Evolutionary conservation across 2,797 vertebrate species (phyloP).

Genomic region (Corythornis leucogaster): DNA sequence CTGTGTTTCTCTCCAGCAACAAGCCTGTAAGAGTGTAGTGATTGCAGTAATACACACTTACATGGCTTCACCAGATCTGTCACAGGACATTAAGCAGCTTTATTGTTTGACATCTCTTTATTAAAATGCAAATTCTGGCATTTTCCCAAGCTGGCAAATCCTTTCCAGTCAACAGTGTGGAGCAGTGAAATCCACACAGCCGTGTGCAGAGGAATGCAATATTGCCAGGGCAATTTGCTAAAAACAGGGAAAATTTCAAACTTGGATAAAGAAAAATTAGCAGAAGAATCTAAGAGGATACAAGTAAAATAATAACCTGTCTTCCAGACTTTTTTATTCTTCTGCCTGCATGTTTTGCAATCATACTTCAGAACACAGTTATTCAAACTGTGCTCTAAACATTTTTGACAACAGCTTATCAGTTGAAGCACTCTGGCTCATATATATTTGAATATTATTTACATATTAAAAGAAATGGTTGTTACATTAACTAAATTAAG

Average conservation of each 20-base stretch:
- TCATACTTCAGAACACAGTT: neutral
- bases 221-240: neutral
- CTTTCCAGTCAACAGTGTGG: neutral
- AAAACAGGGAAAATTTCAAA: slow-evolving; percentile 19
- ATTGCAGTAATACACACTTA: neutral
- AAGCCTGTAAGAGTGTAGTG: neutral
- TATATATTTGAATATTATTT: neutral
- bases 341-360: neutral
- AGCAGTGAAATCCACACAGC: neutral
- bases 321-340: neutral
- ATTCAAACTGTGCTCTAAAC: neutral
- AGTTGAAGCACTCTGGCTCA: neutral
- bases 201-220: neutral
- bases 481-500: neutral
- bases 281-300: neutral
- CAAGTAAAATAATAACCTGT: neutral
- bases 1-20: neutral
- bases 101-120: slow-evolving; percentile 58
- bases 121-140: slow-evolving; percentile 62
- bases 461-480: neutral
- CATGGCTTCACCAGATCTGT: neutral
- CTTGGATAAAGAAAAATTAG: neutral
- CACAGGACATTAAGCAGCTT: slow-evolving; percentile 9
- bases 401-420: neutral
- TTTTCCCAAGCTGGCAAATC: slow-evolving; percentile 36